Conservation (phyloP, 2,797 vertebrate species). For the Callimico goeldii region DNA sequence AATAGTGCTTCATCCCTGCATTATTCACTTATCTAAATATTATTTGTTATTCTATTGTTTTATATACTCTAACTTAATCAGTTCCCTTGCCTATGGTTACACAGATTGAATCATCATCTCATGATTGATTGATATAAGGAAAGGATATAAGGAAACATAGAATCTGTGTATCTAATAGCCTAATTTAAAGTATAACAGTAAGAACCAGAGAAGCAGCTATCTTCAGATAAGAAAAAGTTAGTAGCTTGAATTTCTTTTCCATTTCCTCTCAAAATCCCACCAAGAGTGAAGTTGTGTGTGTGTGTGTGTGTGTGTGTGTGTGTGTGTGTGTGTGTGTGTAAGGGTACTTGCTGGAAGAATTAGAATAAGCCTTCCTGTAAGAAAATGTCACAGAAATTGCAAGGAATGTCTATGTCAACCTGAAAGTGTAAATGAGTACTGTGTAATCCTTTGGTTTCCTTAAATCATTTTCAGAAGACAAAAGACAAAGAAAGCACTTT, state of each 20-base stretch:
- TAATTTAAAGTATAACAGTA: neutral
- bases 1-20: neutral
- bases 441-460: neutral
- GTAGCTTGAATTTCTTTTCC: neutral
- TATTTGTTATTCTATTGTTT: neutral
- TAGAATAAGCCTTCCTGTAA: neutral
- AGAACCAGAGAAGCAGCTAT: neutral
- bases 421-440: neutral
- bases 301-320: too few species aligned
- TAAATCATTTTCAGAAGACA: slow-evolving; percentile 14
- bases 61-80: neutral
- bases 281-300: neutral
- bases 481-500: neutral
- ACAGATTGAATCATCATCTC: neutral
- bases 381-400: neutral
- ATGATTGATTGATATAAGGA: neutral
- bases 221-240: neutral
- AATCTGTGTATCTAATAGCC: neutral
- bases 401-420: neutral
- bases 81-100: neutral
- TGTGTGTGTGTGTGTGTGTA: neutral
- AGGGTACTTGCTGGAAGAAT: neutral
- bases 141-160: neutral
- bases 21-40: neutral
- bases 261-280: neutral